These are phyloP conservation scores for Mormyrus iriodes DNA, from an alignment of 2,113 vertebrate genomes.

Conservation along the genomic window DNA sequence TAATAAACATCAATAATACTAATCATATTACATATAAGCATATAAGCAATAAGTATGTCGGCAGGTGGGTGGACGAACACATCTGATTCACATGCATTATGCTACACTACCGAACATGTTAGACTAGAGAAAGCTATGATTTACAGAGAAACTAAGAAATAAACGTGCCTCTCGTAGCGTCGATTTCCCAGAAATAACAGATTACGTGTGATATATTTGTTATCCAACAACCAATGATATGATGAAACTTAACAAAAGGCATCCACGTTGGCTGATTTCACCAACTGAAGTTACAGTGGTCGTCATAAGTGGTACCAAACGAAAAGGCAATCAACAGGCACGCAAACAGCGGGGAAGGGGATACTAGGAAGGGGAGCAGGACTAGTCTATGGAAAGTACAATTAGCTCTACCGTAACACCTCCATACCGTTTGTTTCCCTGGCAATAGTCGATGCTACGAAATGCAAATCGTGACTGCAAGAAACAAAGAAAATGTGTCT, in stretches of 20 bases:
- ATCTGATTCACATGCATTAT: not conserved
- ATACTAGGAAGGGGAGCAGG: not conserved
- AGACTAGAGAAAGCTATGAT: not conserved
- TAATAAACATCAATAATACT: not conserved
- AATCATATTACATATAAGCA: not conserved
- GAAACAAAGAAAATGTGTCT: not conserved
- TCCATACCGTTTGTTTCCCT: not conserved
- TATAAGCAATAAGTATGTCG: not conserved
- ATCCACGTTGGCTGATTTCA: not conserved
- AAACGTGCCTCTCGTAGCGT: not conserved
- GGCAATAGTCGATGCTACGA: not conserved
- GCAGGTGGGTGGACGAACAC: not conserved
- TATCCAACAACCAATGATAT: slow-evolving; percentile 1
- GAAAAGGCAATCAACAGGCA: slow-evolving; percentile 12
- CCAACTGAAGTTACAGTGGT: not conserved
- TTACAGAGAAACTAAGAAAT: not conserved
- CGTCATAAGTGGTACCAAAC: not conserved
- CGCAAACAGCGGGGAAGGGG: not conserved
- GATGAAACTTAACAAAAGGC: slow-evolving; percentile 7
- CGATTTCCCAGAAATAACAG: not conserved
- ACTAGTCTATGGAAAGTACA: not conserved
- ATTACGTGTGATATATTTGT: not conserved
- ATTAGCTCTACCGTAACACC: not conserved
- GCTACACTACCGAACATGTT: not conserved
- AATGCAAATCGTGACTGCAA: not conserved